These are phyloP conservation scores for Paratilapia polleni DNA, from an alignment of 2,113 vertebrate species.

Conservation along the genomic window DNA sequence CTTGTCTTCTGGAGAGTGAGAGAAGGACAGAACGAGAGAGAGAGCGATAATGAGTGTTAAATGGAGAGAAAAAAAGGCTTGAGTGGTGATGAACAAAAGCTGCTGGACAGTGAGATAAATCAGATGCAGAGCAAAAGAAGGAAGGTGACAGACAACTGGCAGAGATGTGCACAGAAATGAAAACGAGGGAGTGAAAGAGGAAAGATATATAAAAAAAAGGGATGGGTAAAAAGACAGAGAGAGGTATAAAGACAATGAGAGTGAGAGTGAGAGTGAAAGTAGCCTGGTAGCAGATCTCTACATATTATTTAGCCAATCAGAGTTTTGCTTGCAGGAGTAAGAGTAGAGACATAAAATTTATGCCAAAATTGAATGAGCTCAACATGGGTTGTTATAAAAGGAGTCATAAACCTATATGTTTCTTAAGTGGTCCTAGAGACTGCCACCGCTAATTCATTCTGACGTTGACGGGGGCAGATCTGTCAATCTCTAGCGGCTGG, in stretches of 20 bases:
- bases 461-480: neutral
- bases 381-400: neutral
- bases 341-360: neutral
- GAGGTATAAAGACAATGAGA: neutral
- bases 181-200: constrained; percentile 17
- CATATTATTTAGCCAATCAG: neutral
- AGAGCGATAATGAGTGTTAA: constrained; percentile 42
- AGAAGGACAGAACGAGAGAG: constrained; percentile 7
- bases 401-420: constrained; percentile 1
- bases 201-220: neutral
- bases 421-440: neutral
- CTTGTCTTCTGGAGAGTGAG: constrained; percentile 9
- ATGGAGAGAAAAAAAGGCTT: constrained; percentile 11
- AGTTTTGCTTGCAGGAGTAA: constrained; percentile 5
- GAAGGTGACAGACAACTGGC: constrained; percentile 23
- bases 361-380: neutral
- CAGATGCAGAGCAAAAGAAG: constrained; percentile 20
- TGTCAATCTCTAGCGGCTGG: neutral
- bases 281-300: neutral
- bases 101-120: constrained; percentile 25
- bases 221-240: neutral
- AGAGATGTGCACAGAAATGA: constrained; percentile 4
- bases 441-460: neutral
- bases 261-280: neutral
- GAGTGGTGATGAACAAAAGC: constrained; percentile 27